These are phyloP conservation scores for Agriopis leucophaearia DNA, from an alignment of 2,888 invertebrate genomes.

Conservation along the genomic window DNA sequence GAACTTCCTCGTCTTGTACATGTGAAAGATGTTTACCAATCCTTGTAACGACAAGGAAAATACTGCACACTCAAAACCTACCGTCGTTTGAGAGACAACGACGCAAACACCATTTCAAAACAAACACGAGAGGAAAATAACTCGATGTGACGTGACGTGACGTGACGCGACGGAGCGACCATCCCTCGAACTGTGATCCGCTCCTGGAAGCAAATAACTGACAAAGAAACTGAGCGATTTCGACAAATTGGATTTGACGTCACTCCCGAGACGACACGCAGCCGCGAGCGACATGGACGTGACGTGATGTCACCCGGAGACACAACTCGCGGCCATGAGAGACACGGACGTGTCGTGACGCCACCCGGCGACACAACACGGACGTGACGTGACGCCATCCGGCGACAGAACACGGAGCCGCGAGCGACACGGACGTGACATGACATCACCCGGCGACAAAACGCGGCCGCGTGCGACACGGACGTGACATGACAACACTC, in stretches of 20 bases:
- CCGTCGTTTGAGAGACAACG: slow-evolving; percentile 6
- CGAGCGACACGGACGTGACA: neutral
- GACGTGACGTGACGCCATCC: slow-evolving; percentile 15
- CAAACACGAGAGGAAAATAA: slow-evolving; percentile 19
- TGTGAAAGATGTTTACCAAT: too few species aligned
- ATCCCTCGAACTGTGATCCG: slow-evolving; percentile 8
- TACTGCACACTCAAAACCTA: neutral
- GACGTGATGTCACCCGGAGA: neutral
- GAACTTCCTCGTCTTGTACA: too few species aligned
- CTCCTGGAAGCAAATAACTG: slow-evolving; percentile 10
- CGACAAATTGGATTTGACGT: slow-evolving; percentile 22
- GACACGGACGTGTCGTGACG: neutral
- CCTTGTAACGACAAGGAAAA: neutral
- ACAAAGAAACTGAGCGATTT: slow-evolving; percentile 18
- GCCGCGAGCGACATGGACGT: neutral
- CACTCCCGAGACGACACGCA: neutral
- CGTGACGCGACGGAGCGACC: neutral
- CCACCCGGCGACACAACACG: too few species aligned
- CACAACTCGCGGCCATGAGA: neutral
- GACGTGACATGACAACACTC: neutral
- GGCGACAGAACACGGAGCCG: neutral
- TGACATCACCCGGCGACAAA: slow-evolving; percentile 3
- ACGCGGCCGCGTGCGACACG: neutral
- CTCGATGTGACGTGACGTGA: neutral
- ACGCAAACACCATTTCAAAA: slow-evolving; percentile 14